Percentiles rank a stretch among this genome's conserved stretches.
Evolutionary conservation across 2,797 vertebrate genomes (phyloP).

Genomic region (Pseudochaenichthys georgianus): DNA sequence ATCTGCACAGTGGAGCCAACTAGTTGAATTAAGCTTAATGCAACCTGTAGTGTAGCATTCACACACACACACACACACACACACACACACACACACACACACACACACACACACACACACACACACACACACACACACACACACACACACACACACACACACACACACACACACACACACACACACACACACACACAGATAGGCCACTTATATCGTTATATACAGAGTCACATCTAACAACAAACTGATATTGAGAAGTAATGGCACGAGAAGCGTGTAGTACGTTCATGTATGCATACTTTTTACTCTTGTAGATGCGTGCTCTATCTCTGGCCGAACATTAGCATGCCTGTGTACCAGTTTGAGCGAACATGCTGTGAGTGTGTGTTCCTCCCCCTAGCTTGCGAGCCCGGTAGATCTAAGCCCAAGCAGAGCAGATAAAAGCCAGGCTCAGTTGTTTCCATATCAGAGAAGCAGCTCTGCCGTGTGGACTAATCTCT

Average conservation of each 20-base stretch:
- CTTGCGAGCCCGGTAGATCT: slow-evolving; percentile 56
- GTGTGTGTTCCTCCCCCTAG: slow-evolving; percentile 27
- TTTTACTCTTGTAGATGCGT: not conserved
- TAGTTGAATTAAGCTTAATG: slow-evolving; percentile 38
- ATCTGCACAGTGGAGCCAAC: slow-evolving; percentile 15
- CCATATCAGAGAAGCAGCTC: slow-evolving; percentile 71
- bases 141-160: too few relatives aligned
- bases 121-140: too few relatives aligned
- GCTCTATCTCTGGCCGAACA: slow-evolving; percentile 22
- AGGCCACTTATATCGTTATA: not conserved
- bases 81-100: too few relatives aligned
- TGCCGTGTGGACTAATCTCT: slow-evolving; percentile 64
- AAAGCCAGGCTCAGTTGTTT: slow-evolving; percentile 67
- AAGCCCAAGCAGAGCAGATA: slow-evolving; percentile 67
- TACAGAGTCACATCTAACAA: slow-evolving; percentile 9
- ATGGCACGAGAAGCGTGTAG: not conserved
- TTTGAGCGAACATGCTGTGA: slow-evolving; percentile 30
- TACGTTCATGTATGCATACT: not conserved
- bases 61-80: not conserved
- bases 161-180: not conserved
- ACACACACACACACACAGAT: not conserved
- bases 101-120: too few relatives aligned
- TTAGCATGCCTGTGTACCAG: slow-evolving; percentile 44
- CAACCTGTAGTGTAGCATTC: slow-evolving; percentile 17
- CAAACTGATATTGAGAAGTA: slow-evolving; percentile 2